Conservation (phyloP, 2,113 vertebrate species). For the Typhlomys cinereus region DNA sequence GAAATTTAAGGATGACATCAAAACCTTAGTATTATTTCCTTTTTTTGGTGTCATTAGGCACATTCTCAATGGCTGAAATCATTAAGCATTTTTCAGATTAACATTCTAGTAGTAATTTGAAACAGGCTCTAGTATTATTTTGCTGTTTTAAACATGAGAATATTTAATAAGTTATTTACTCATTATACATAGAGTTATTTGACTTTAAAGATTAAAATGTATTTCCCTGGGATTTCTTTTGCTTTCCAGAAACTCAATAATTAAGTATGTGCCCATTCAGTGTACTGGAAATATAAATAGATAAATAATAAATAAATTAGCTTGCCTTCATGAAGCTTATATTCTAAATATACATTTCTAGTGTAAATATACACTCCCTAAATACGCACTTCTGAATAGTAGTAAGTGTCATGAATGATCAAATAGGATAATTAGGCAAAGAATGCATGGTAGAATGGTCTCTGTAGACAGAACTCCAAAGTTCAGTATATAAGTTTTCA, state of each 20-base stretch:
- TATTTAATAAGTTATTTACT: not conserved
- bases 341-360: not conserved
- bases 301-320: not conserved
- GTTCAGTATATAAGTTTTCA: not conserved
- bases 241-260: not conserved
- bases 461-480: not conserved
- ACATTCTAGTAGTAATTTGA: not conserved
- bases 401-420: not conserved
- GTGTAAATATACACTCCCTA: too few species aligned
- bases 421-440: not conserved
- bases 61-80: not conserved
- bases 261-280: not conserved
- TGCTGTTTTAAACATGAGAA: not conserved
- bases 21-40: not conserved
- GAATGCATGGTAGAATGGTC: not conserved
- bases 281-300: not conserved
- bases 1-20: not conserved
- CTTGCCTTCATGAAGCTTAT: not conserved
- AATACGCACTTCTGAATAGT: not conserved
- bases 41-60: not conserved
- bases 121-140: not conserved
- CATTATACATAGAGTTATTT: not conserved
- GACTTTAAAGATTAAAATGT: not conserved
- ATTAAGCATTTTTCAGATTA: not conserved
- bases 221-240: not conserved